phyloP scores from a whole-genome alignment of 1,140 invertebrate species.

The Habropoda laboriosa region DNA sequence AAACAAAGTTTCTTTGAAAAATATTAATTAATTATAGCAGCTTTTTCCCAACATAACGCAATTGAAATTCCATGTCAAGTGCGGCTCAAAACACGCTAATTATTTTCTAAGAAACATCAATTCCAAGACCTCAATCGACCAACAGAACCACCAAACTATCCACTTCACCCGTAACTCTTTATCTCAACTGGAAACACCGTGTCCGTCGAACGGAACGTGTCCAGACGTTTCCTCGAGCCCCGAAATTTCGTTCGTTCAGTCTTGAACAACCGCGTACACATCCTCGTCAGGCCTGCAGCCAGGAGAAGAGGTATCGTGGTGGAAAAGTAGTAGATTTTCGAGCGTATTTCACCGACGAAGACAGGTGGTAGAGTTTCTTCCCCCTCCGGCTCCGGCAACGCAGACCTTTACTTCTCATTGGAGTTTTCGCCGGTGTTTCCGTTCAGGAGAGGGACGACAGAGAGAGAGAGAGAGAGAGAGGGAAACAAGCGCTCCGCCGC shows the following conservation, averaged over 20 bases:
- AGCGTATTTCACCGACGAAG: constrained; percentile 56
- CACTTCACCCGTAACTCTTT: too few relatives aligned
- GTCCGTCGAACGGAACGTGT: neutral
- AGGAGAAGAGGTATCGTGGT: neutral
- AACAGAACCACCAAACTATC: too few relatives aligned
- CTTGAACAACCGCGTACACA: neutral
- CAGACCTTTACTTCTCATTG: constrained; percentile 59
- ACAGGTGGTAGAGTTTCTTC: constrained; percentile 34
- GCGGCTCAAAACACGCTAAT: too few relatives aligned
- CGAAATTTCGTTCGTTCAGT: neutral
- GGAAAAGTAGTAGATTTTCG: constrained; percentile 47
- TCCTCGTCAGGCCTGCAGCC: neutral
- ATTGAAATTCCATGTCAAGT: too few relatives aligned
- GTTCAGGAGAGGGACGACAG: too few relatives aligned
- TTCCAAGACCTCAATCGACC: too few relatives aligned
- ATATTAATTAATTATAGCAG: too few relatives aligned
- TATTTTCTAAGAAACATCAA: too few relatives aligned
- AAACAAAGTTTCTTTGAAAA: too few relatives aligned
- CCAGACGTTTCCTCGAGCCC: neutral
- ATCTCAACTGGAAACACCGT: too few relatives aligned
- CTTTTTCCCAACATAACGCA: too few relatives aligned
- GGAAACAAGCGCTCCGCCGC: constrained; percentile 54
- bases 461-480: too few relatives aligned
- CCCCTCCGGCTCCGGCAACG: neutral
- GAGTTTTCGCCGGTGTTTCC: constrained; percentile 58